phyloP scores from a whole-genome alignment of 2,113 vertebrate species.

The Urocitellus parryii region DNA sequence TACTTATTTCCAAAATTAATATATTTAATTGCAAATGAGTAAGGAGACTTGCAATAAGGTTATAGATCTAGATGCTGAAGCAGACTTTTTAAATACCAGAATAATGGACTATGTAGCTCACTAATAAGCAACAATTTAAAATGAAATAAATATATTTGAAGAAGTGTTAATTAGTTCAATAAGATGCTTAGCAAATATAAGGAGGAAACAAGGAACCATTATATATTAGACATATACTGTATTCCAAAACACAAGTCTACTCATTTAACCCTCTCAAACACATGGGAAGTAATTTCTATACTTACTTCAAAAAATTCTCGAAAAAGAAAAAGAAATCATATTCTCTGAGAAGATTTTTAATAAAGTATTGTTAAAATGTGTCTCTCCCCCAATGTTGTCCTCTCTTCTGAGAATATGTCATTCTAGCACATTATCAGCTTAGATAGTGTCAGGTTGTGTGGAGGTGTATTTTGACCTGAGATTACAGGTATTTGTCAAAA shows the following conservation, averaged over 20 bases:
- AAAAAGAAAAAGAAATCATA: neutral
- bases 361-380: neutral
- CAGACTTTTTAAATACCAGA: neutral
- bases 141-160: neutral
- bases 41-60: neutral
- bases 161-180: neutral
- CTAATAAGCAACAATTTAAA: neutral
- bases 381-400: neutral
- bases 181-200: neutral
- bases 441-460: neutral
- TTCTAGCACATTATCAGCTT: neutral
- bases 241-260: neutral
- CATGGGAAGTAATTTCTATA: neutral
- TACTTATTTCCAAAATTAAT: neutral
- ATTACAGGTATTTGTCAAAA: constrained; percentile 55
- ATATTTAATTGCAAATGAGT: neutral
- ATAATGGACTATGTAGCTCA: neutral
- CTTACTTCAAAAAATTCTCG: neutral
- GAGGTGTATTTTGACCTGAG: neutral
- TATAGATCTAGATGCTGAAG: neutral
- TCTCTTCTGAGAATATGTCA: neutral
- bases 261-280: neutral
- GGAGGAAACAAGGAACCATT: neutral
- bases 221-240: neutral
- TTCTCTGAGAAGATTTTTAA: neutral